Evolutionary conservation across 1,140 invertebrate genomes (phyloP).

Genomic region (Gerris buenoi): DNA sequence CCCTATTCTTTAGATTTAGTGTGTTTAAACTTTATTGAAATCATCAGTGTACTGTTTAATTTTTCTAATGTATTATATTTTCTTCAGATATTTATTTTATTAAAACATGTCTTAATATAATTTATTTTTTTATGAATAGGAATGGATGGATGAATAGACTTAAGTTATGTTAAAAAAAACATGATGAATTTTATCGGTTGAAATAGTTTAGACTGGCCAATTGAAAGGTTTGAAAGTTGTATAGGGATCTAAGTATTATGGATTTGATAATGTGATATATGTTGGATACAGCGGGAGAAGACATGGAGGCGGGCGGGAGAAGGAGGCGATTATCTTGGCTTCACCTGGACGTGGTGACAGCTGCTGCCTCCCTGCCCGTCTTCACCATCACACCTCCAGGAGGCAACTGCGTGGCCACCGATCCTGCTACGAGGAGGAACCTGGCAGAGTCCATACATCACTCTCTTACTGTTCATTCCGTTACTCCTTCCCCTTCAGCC

Average conservation of each 20-base stretch:
- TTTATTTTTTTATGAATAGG: too few species aligned
- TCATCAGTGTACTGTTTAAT: too few species aligned
- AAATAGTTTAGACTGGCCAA: too few species aligned
- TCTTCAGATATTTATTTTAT: too few species aligned
- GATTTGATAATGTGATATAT: neutral
- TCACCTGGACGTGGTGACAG: slow-evolving; percentile 10
- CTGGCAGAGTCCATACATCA: neutral
- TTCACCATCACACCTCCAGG: neutral
- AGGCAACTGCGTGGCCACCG: neutral
- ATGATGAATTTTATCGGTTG: too few species aligned
- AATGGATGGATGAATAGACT: too few species aligned
- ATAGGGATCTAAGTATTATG: neutral
- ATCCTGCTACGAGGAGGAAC: neutral
- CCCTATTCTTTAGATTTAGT: too few species aligned
- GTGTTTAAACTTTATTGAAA: too few species aligned
- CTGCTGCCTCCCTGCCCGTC: slow-evolving; percentile 3
- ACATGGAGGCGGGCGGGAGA: neutral
- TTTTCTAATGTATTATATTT: too few species aligned
- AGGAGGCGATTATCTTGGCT: slow-evolving; percentile 13
- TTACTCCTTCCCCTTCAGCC: neutral
- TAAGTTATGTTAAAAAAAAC: too few species aligned
- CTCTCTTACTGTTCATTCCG: neutral
- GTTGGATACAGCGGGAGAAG: neutral
- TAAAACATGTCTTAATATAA: too few species aligned
- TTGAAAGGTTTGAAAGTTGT: too few species aligned